Evolutionary conservation across 1,140 invertebrate species (phyloP).

Genomic region (Arctopsyche grandis): DNA sequence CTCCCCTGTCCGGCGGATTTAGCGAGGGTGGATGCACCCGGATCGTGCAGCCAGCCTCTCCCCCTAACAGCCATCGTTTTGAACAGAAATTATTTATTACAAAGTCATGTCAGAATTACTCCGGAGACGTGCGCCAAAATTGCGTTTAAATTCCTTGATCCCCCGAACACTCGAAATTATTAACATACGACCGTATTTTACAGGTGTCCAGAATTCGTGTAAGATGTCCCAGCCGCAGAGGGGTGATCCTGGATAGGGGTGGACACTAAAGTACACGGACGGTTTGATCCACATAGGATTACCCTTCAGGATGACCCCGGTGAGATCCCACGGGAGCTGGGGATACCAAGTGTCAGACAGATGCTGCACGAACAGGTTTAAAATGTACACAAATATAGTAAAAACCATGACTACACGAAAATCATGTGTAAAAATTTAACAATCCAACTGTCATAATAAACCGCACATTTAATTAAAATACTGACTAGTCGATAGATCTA

Average conservation of each 20-base stretch:
- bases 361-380: too few relatives aligned
- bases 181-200: not conserved
- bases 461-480: too few relatives aligned
- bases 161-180: too few relatives aligned
- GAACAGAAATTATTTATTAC: too few relatives aligned
- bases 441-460: too few relatives aligned
- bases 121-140: too few relatives aligned
- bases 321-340: conserved; percentile 10
- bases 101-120: too few relatives aligned
- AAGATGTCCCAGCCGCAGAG: not conserved
- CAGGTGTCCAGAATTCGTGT: conserved; percentile 11
- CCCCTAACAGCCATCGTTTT: not conserved
- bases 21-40: not conserved
- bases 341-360: not conserved
- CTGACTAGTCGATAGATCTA: too few relatives aligned
- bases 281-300: conserved; percentile 36
- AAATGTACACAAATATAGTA: too few relatives aligned
- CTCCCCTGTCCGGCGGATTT: not conserved
- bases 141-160: too few relatives aligned
- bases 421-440: too few relatives aligned
- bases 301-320: not conserved
- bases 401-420: too few relatives aligned
- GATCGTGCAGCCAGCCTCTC: not conserved
- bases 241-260: not conserved
- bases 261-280: conserved; percentile 38